These are phyloP conservation scores for Cylindroiulus punctatus DNA, from an alignment of 2,888 invertebrate species.

Conservation along the genomic window DNA sequence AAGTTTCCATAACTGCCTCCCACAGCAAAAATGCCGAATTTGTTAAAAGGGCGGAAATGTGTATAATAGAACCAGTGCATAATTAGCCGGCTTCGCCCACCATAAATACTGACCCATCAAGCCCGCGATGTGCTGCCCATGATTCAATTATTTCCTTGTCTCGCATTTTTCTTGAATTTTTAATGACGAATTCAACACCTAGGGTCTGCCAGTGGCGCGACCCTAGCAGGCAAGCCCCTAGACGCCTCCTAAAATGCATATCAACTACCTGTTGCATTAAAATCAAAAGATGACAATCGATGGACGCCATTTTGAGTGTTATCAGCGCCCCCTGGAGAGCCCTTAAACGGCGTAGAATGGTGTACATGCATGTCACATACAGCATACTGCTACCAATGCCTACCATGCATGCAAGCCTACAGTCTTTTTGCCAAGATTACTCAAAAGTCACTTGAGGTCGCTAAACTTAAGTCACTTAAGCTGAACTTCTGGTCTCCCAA, in stretches of 20 bases:
- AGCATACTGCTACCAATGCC: background rate
- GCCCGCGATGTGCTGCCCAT: background rate
- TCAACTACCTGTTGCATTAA: constrained; percentile 6
- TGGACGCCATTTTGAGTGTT: constrained; percentile 5
- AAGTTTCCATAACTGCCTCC: constrained; percentile 41
- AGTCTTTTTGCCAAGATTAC: too few relatives aligned
- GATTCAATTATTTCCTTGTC: constrained; percentile 35
- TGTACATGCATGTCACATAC: background rate
- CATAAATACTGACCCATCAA: constrained; percentile 29
- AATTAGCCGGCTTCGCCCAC: constrained; percentile 35
- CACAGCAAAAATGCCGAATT: constrained; percentile 30
- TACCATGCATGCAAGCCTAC: background rate
- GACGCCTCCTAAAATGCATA: constrained; percentile 19
- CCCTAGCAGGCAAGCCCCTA: background rate
- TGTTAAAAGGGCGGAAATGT: constrained; percentile 43
- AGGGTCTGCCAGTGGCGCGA: background rate
- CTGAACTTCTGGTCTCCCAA: background rate
- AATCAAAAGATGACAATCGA: background rate
- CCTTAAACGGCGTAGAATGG: background rate
- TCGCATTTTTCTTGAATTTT: too few relatives aligned
- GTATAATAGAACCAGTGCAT: background rate
- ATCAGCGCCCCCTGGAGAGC: background rate
- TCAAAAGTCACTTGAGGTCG: too few relatives aligned
- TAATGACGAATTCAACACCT: constrained; percentile 23
- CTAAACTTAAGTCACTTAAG: too few relatives aligned